Conservation (phyloP, 2,888 invertebrate species). For the Trisateles emortualis region DNA sequence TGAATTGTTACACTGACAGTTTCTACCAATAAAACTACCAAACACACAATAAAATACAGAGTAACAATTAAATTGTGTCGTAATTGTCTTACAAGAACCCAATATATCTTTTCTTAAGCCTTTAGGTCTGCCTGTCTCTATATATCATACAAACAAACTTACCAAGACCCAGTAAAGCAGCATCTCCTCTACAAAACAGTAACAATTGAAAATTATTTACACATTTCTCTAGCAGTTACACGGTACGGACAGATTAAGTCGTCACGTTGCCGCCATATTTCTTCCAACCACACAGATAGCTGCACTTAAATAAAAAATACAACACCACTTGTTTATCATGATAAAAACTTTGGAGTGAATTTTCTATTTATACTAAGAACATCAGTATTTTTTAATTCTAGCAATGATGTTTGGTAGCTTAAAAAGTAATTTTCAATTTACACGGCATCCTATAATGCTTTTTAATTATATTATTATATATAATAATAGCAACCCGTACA, state of each 20-base stretch:
- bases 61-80: too few species aligned
- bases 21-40: too few species aligned
- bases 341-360: conserved; percentile 25
- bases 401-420: too few species aligned
- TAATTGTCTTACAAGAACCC: neutral
- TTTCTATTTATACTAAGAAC: neutral
- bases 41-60: too few species aligned
- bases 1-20: too few species aligned
- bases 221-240: conserved; percentile 60
- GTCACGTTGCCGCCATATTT: conserved; percentile 72
- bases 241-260: conserved; percentile 67
- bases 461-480: too few species aligned
- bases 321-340: conserved; percentile 44
- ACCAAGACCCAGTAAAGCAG: conserved; percentile 6
- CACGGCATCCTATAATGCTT: too few species aligned
- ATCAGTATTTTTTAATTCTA: neutral
- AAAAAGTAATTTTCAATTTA: too few species aligned
- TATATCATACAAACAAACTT: conserved; percentile 1
- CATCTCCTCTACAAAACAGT: conserved; percentile 18
- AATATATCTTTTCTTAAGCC: neutral
- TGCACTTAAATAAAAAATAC: conserved; percentile 63
- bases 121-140: neutral
- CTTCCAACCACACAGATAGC: conserved; percentile 56
- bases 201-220: conserved; percentile 60
- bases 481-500: too few species aligned